phyloP scores from a whole-genome alignment of 2,888 invertebrate species.

The Rugalucina vietnamica region DNA sequence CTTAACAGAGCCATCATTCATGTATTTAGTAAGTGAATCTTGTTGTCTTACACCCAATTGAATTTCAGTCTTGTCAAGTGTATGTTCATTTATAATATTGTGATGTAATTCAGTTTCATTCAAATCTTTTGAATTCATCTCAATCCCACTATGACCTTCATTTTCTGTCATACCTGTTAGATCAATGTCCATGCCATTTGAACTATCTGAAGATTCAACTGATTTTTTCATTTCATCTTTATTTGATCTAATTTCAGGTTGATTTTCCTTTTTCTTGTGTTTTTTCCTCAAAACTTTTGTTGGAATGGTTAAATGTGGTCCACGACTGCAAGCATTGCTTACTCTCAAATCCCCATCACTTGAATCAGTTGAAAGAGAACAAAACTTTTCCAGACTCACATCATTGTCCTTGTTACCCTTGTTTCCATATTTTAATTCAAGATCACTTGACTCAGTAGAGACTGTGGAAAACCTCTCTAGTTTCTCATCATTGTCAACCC shows the following conservation, averaged over 20 bases:
- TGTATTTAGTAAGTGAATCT: too few relatives aligned
- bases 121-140: too few relatives aligned
- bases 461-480: constrained; percentile 38
- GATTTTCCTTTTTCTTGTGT: constrained; percentile 2
- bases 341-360: constrained; percentile 4
- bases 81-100: too few relatives aligned
- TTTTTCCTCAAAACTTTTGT: background rate
- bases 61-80: too few relatives aligned
- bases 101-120: too few relatives aligned
- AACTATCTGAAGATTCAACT: background rate
- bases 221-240: too few relatives aligned
- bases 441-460: constrained; percentile 34
- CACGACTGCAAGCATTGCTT: background rate
- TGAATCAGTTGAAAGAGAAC: constrained; percentile 23
- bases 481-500: background rate
- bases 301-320: background rate
- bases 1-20: too few relatives aligned
- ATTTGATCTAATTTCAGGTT: too few relatives aligned
- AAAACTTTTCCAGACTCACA: constrained; percentile 13
- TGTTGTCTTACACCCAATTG: too few relatives aligned
- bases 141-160: too few relatives aligned
- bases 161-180: too few relatives aligned
- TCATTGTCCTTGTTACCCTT: constrained; percentile 21
- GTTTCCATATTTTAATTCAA: constrained; percentile 4
- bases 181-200: background rate